phyloP scores from a whole-genome alignment of 2,113 vertebrate species.

The Nothobranchius kuhntae region DNA sequence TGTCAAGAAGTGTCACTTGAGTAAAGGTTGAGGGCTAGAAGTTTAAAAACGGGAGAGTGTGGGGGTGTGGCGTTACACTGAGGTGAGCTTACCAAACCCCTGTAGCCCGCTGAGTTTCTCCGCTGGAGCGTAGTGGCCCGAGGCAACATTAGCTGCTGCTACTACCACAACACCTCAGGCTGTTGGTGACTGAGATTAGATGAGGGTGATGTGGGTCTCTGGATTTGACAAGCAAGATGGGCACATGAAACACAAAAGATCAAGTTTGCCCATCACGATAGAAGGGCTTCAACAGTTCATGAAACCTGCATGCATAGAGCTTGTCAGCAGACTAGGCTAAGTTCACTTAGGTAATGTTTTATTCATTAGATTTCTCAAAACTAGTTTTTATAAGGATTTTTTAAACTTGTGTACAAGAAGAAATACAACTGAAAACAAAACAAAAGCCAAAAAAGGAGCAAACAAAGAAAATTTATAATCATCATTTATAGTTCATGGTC shows the following conservation, averaged over 20 bases:
- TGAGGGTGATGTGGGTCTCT: constrained; percentile 2
- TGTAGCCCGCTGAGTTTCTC: not conserved
- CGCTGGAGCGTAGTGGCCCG: not conserved
- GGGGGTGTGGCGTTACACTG: not conserved
- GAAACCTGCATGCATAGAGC: constrained; percentile 35
- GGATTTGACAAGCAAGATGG: constrained; percentile 11
- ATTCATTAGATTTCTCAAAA: constrained; percentile 76
- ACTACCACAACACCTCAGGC: not conserved
- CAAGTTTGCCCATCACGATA: not conserved
- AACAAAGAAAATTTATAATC: constrained; percentile 72
- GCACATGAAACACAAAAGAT: not conserved
- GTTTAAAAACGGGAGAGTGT: constrained; percentile 7
- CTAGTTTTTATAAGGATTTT: constrained; percentile 65
- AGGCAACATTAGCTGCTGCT: not conserved
- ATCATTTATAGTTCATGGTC: constrained; percentile 76
- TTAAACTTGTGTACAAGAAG: constrained; percentile 66
- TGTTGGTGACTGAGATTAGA: constrained; percentile 3
- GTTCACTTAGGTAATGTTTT: constrained; percentile 74
- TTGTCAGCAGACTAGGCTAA: constrained; percentile 56
- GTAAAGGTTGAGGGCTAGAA: constrained; percentile 5
- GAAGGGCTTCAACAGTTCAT: not conserved
- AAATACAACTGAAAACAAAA: constrained; percentile 68
- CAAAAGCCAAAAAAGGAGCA: constrained; percentile 64
- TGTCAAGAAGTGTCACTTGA: constrained; percentile 2
- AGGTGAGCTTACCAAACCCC: not conserved